These are phyloP conservation scores for Drosophila nigromelanica DNA, from an alignment of 1,140 invertebrate species.

Conservation along the genomic window DNA sequence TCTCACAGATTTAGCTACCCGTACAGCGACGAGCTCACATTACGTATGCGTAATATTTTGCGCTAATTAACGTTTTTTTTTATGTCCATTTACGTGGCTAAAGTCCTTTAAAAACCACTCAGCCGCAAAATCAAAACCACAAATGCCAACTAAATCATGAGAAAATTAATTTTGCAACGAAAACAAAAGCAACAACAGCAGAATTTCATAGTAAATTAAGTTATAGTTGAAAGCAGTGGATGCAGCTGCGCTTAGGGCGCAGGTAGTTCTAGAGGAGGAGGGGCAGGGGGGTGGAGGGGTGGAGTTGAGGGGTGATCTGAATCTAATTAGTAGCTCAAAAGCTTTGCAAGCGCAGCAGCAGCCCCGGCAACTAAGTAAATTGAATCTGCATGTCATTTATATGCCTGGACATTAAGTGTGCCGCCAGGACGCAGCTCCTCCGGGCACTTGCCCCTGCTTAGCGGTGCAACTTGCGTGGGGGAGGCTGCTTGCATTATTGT, in stretches of 20 bases:
- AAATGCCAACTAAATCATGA: constrained; percentile 78
- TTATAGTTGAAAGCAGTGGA: constrained; percentile 46
- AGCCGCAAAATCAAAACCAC: constrained; percentile 78
- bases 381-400: constrained; percentile 79
- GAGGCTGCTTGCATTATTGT: constrained; percentile 43
- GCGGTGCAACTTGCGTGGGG: neutral
- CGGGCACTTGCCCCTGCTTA: too few relatives aligned
- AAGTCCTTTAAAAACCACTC: constrained; percentile 62
- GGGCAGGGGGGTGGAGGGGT: neutral
- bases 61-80: constrained; percentile 68
- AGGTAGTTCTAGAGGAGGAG: neutral
- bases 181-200: constrained; percentile 42
- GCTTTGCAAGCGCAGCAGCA: constrained; percentile 44
- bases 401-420: constrained; percentile 72
- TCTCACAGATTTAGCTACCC: constrained; percentile 46
- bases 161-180: constrained; percentile 76
- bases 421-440: neutral
- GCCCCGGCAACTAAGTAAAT: constrained; percentile 60
- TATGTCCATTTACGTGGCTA: constrained; percentile 36
- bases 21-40: neutral
- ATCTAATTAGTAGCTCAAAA: constrained; percentile 79
- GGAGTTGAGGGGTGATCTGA: constrained; percentile 23
- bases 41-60: constrained; percentile 46
- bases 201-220: constrained; percentile 78
- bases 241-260: constrained; percentile 4